These are phyloP conservation scores for Ceratotherium simum DNA, from an alignment of 2,113 vertebrate genomes.

Conservation along the genomic window DNA sequence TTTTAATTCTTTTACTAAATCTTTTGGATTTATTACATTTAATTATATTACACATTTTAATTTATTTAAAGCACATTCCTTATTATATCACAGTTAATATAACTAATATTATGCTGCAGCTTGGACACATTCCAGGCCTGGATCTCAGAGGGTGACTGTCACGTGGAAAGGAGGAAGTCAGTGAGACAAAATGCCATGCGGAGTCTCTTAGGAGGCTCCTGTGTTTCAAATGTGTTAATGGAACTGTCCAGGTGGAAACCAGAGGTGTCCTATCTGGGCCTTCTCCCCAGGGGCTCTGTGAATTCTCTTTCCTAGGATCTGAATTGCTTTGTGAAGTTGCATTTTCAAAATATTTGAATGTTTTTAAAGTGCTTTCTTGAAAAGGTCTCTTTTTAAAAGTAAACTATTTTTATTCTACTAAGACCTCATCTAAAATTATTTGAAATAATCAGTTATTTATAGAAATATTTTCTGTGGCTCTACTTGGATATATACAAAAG, in stretches of 20 bases:
- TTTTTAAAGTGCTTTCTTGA: neutral
- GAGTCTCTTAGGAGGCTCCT: neutral
- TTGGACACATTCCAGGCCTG: neutral
- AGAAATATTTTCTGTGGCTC: neutral
- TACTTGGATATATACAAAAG: neutral
- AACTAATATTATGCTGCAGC: neutral
- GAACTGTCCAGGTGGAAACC: conserved; percentile 43
- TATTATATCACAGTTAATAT: neutral
- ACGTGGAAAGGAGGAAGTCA: neutral
- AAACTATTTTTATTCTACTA: neutral
- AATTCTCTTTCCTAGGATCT: neutral
- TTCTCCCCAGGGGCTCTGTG: neutral
- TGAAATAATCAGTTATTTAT: neutral
- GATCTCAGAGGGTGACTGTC: conserved; percentile 21
- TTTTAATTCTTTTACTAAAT: neutral
- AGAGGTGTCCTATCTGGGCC: neutral
- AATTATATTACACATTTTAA: neutral
- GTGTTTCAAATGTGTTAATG: conserved; percentile 33
- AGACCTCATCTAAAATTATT: neutral
- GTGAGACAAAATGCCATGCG: neutral
- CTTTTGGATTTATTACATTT: neutral
- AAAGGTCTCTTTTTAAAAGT: neutral
- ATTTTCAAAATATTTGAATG: neutral
- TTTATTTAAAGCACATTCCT: neutral
- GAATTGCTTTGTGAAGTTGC: neutral